phyloP scores from a whole-genome alignment of 2,797 vertebrate genomes.

The Poecilia velifera region DNA sequence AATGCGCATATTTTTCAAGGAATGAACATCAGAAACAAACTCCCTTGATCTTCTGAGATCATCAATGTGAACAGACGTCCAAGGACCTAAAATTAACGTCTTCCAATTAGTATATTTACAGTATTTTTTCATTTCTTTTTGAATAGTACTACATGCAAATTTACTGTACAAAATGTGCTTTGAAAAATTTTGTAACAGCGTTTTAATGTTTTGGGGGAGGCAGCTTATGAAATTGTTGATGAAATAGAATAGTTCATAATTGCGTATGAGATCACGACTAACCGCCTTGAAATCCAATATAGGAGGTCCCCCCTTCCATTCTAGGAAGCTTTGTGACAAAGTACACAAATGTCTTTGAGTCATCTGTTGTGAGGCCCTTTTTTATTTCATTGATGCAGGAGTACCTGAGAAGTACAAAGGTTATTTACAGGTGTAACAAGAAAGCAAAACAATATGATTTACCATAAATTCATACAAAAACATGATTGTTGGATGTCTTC shows the following conservation, averaged over 20 bases:
- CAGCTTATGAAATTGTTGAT: not conserved
- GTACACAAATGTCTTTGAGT: constrained; percentile 73
- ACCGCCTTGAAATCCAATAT: constrained; percentile 86
- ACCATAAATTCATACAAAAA: not conserved
- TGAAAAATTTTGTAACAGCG: not conserved
- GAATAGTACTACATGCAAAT: not conserved
- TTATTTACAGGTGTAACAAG: not conserved
- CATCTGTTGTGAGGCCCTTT: constrained; percentile 10
- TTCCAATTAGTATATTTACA: not conserved
- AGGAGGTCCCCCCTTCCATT: constrained; percentile 75
- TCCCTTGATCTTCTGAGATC: constrained; percentile 81
- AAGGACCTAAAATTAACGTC: constrained; percentile 29
- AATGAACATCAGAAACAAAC: constrained; percentile 77
- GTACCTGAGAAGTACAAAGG: constrained; percentile 20
- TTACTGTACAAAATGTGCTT: not conserved
- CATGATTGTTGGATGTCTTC: not conserved
- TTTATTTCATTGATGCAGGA: constrained; percentile 49
- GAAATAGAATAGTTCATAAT: not conserved
- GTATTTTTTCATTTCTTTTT: not conserved
- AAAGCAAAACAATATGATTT: not conserved
- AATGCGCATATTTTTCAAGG: constrained; percentile 26
- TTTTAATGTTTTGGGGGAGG: not conserved
- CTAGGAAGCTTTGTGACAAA: constrained; percentile 85
- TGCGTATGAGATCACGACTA: constrained; percentile 22
- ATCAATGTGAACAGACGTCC: constrained; percentile 80